Conservation (phyloP, 2,113 vertebrate genomes). For the Saiga tatarica region DNA sequence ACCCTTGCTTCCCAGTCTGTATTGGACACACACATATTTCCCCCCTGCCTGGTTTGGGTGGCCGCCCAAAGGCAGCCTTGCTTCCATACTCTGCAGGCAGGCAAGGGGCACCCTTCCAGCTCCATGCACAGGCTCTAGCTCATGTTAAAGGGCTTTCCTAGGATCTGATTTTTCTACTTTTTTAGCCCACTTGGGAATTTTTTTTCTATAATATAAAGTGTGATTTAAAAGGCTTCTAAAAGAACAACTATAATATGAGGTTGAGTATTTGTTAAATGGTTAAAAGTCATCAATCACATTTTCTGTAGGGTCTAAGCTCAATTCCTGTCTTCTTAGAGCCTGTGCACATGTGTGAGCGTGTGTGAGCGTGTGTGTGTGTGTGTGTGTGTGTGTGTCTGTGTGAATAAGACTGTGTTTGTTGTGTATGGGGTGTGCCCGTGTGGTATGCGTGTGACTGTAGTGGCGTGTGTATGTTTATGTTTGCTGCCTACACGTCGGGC, state of each 20-base stretch:
- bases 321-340: neutral
- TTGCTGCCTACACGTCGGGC: neutral
- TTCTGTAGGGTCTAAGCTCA: neutral
- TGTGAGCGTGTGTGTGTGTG: neutral
- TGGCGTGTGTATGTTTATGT: neutral
- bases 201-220: neutral
- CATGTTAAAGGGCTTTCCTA: neutral
- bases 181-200: neutral
- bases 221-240: neutral
- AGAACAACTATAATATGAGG: neutral
- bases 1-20: neutral
- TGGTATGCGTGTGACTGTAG: rapidly evolving
- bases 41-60: neutral
- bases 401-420: neutral
- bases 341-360: neutral
- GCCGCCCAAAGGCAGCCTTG: neutral
- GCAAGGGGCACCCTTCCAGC: neutral
- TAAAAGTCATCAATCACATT: neutral
- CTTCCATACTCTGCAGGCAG: neutral
- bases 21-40: neutral
- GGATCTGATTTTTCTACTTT: neutral
- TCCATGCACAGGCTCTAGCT: rapidly evolving
- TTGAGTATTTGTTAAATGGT: neutral
- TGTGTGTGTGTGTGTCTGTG: neutral
- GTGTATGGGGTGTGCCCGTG: neutral